phyloP scores from a whole-genome alignment of 1,140 invertebrate genomes.

The Microvelia longipes region DNA sequence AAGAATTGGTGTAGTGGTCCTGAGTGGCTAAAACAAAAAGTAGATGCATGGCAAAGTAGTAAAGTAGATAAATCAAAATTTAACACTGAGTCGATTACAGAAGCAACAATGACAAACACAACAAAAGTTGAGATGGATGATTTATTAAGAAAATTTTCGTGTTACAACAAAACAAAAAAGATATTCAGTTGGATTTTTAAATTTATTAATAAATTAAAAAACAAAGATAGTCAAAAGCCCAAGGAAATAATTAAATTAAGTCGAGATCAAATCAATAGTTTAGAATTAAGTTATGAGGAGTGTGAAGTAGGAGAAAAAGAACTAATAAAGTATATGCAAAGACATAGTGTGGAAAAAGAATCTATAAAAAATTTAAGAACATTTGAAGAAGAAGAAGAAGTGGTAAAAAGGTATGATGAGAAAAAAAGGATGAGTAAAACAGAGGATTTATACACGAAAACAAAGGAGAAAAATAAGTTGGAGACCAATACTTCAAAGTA shows the following conservation, averaged over 20 bases:
- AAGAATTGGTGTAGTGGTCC: not conserved
- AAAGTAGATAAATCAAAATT: not conserved
- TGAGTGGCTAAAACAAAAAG: not conserved
- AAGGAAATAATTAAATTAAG: not conserved
- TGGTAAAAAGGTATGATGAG: no score
- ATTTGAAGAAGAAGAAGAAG: no score
- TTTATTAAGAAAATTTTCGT: not conserved
- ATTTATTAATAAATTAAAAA: not conserved
- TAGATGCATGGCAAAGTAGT: not conserved
- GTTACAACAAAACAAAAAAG: not conserved
- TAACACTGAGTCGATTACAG: not conserved
- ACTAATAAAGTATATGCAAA: no score
- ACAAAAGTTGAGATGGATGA: not conserved
- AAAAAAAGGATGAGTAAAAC: no score
- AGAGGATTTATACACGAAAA: no score
- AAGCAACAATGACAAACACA: not conserved
- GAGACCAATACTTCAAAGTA: no score
- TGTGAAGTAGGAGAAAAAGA: no score
- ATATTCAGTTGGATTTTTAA: not conserved
- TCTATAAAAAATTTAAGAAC: no score
- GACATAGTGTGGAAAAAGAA: no score
- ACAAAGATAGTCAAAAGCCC: not conserved
- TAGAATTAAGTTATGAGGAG: slow-evolving; percentile 18
- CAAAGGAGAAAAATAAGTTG: no score
- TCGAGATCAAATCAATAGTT: not conserved